Evolutionary conservation across 2,888 invertebrate species (phyloP).

Genomic region (Lottia scabra): DNA sequence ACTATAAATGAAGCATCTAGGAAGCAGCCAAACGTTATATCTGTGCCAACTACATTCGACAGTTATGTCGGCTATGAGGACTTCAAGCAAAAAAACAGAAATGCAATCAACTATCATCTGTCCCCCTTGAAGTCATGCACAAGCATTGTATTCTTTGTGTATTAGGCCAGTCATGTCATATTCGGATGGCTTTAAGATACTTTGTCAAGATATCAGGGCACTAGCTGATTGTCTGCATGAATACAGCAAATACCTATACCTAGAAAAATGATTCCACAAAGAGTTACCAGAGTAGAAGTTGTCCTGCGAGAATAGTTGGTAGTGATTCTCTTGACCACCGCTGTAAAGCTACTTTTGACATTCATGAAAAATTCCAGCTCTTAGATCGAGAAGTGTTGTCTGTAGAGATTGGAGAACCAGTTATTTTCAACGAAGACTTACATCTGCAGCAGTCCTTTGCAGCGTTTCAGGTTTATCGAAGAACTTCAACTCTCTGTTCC

Average conservation of each 20-base stretch:
- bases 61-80: slow-evolving; percentile 4
- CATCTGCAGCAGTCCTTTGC: not conserved
- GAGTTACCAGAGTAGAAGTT: not conserved
- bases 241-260: not conserved
- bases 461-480: not conserved
- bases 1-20: slow-evolving; percentile 13
- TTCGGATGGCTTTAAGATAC: not conserved
- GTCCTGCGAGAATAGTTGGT: slow-evolving; percentile 9
- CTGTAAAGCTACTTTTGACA: not conserved
- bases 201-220: not conserved
- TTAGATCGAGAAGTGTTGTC: no score
- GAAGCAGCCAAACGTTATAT: not conserved
- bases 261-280: not conserved
- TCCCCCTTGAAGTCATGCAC: not conserved
- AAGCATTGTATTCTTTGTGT: not conserved
- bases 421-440: no score
- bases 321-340: slow-evolving; percentile 10
- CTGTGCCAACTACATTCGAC: slow-evolving; percentile 3
- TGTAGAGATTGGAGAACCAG: not conserved
- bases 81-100: slow-evolving; percentile 1
- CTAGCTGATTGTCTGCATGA: slow-evolving; percentile 6
- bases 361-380: not conserved
- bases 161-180: not conserved
- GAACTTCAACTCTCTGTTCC: not conserved
- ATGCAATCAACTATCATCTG: slow-evolving; percentile 1